These are phyloP conservation scores for Schlechtendalia chinensis DNA, from an alignment of 1,140 invertebrate species.

Conservation along the genomic window DNA sequence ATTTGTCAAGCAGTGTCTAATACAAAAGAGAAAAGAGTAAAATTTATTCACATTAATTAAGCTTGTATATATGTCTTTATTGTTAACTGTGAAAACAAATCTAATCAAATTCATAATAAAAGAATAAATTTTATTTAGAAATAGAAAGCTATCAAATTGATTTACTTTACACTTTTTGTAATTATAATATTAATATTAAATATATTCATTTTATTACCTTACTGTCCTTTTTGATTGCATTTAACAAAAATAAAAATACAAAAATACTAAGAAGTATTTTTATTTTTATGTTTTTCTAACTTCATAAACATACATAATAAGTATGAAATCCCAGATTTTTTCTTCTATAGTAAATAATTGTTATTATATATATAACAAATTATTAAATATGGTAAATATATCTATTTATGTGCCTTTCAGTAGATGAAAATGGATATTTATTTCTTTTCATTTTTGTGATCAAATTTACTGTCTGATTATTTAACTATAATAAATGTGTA, in stretches of 20 bases:
- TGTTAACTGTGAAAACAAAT: slow-evolving; percentile 18
- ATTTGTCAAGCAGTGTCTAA: not conserved
- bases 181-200: not conserved
- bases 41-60: slow-evolving; percentile 5
- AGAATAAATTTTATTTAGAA: slow-evolving; percentile 16
- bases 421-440: too few relatives aligned
- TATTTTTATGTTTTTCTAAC: not conserved
- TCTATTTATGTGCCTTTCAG: too few relatives aligned
- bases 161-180: slow-evolving; percentile 29
- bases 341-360: not conserved
- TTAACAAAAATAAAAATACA: not conserved
- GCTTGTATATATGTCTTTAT: slow-evolving; percentile 22
- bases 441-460: too few relatives aligned
- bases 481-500: too few relatives aligned
- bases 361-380: too few relatives aligned
- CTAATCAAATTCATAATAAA: slow-evolving; percentile 20
- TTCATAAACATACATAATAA: not conserved
- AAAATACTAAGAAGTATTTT: not conserved
- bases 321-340: not conserved
- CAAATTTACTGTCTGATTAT: too few relatives aligned
- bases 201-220: slow-evolving; percentile 31
- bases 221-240: not conserved
- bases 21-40: not conserved
- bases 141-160: slow-evolving; percentile 1
- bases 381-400: too few relatives aligned